phyloP scores from a whole-genome alignment of 2,113 vertebrate genomes.

The Podarcis cretensis region DNA sequence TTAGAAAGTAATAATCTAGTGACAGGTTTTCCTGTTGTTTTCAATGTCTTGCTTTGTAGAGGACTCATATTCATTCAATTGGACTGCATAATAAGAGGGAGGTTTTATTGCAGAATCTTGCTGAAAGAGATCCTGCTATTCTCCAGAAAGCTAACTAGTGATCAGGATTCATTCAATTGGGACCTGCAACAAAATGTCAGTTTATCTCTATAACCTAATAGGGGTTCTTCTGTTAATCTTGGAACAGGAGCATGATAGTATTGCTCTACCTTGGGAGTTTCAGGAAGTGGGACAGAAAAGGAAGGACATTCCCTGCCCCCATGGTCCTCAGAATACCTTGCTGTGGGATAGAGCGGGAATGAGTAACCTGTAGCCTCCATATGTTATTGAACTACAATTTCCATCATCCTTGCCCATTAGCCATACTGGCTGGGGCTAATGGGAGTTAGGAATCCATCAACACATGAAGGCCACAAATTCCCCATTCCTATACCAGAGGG shows the following conservation, averaged over 20 bases:
- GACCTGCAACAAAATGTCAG: background rate
- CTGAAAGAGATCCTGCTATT: slow-evolving; percentile 35
- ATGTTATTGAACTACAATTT: too few relatives aligned
- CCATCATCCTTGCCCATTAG: too few relatives aligned
- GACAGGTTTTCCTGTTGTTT: slow-evolving; percentile 26
- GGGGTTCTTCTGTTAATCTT: background rate
- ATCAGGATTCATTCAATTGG: background rate
- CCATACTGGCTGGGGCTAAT: too few relatives aligned
- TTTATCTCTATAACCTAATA: background rate
- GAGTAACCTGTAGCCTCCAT: too few relatives aligned
- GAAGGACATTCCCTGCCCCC: background rate
- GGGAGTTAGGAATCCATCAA: too few relatives aligned
- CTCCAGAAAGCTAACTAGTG: slow-evolving; percentile 33
- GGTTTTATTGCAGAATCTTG: slow-evolving; percentile 54
- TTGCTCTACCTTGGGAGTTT: background rate
- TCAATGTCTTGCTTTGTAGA: slow-evolving; percentile 17
- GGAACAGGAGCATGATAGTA: background rate
- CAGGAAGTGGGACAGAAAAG: background rate
- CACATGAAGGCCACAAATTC: too few relatives aligned
- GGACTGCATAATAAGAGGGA: slow-evolving; percentile 52
- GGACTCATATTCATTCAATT: background rate
- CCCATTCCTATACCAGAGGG: too few relatives aligned
- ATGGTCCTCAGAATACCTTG: too few relatives aligned
- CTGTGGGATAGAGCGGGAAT: too few relatives aligned
- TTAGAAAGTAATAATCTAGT: slow-evolving; percentile 45